A percentile compares a stretch with the other conserved stretches of the same genome.
These are phyloP conservation scores for Agrypnia vestita DNA, from an alignment of 1,140 invertebrate species.

Conservation along the genomic window DNA sequence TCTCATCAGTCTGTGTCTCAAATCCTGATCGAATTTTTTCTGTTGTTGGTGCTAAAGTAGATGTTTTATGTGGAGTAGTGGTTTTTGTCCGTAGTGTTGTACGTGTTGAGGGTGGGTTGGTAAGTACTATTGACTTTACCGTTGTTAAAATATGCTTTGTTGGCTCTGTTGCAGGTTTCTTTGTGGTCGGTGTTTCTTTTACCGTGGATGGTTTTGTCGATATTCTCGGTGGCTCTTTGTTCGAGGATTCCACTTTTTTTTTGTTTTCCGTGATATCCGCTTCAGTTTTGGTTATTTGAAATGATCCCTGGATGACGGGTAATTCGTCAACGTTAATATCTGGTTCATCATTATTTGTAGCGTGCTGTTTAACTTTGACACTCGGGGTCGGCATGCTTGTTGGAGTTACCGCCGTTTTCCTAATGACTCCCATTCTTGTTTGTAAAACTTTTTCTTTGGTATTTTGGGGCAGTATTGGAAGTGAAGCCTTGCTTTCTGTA, in stretches of 20 bases:
- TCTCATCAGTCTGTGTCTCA: conserved; percentile 29
- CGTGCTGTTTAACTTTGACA: conserved; percentile 63
- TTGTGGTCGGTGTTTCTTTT: conserved; percentile 69
- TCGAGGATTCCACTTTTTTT: conserved; percentile 65
- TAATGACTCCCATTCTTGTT: conserved; percentile 71
- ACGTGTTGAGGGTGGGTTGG: conserved; percentile 62
- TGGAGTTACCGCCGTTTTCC: conserved; percentile 71
- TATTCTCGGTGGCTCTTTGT: conserved; percentile 63
- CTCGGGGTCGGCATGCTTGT: conserved; percentile 64
- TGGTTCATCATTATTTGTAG: conserved; percentile 68
- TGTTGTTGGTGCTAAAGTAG: conserved; percentile 7
- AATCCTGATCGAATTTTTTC: background rate
- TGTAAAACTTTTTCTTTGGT: conserved; percentile 69
- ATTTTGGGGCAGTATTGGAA: conserved; percentile 63
- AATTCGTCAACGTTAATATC: conserved; percentile 74
- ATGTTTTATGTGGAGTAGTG: conserved; percentile 24
- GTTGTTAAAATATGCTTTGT: conserved; percentile 59
- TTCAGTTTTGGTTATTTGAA: conserved; percentile 77
- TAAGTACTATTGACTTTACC: conserved; percentile 61
- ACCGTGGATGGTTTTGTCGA: conserved; percentile 64
- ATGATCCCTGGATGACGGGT: conserved; percentile 75
- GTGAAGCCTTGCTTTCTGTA: conserved; percentile 67
- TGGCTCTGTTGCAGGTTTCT: conserved; percentile 64
- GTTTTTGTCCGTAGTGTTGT: conserved; percentile 66
- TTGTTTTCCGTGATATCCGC: conserved; percentile 77